Evolutionary conservation across 2,888 invertebrate genomes (phyloP).

Genomic region (Theristus sp.): DNA sequence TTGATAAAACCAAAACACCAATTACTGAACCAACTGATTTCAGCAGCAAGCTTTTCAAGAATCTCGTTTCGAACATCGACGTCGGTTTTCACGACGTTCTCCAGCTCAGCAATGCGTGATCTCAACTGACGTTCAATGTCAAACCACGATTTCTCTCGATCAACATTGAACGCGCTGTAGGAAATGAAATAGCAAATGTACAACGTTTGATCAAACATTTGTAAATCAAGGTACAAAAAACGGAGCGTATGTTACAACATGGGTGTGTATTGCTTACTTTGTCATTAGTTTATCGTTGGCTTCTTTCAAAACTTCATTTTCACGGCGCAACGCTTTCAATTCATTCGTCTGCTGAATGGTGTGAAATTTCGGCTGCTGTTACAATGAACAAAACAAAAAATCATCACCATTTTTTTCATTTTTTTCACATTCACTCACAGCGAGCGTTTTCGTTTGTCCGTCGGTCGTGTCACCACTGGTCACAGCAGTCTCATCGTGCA

Average conservation of each 20-base stretch:
- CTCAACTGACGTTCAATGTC: background rate
- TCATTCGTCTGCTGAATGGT: conserved; percentile 1
- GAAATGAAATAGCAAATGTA: background rate
- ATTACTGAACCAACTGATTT: background rate
- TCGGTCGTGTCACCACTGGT: background rate
- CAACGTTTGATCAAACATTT: no score
- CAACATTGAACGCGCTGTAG: background rate
- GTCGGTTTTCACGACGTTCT: background rate
- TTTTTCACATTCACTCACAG: no score
- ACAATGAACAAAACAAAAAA: background rate
- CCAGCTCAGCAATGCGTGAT: background rate
- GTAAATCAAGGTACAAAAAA: background rate
- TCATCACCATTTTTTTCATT: background rate
- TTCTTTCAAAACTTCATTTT: conserved; percentile 32
- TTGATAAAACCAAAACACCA: no score
- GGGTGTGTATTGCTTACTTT: conserved; percentile 16
- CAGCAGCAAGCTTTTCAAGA: background rate
- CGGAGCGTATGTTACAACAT: no score
- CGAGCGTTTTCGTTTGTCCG: no score
- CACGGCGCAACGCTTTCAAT: conserved; percentile 20
- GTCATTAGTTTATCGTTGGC: conserved; percentile 33
- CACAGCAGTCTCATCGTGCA: background rate
- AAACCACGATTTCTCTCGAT: background rate
- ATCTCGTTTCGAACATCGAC: background rate
- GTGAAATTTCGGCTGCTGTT: no score